phyloP scores from a whole-genome alignment of 2,113 vertebrate species.

The Sturnus vulgaris region DNA sequence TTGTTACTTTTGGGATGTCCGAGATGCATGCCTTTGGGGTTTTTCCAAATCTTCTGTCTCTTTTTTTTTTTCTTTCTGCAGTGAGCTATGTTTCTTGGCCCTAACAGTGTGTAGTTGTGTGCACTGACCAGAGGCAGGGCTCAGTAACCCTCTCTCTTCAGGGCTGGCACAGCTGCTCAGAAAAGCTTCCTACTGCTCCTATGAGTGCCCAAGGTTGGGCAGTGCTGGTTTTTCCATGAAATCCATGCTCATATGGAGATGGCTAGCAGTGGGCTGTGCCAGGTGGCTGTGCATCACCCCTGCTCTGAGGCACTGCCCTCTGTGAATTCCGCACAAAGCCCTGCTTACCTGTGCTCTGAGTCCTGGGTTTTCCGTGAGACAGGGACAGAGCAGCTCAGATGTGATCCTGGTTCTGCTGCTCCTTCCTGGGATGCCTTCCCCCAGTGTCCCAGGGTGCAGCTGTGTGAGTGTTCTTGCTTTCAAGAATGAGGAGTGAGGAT shows the following conservation, averaged over 20 bases:
- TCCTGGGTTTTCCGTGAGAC: fast-evolving
- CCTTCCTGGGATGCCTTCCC: not conserved
- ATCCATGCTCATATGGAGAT: fast-evolving
- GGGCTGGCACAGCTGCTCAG: not conserved
- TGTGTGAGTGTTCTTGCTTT: fast-evolving
- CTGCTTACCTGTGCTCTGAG: fast-evolving
- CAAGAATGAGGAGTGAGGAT: not conserved
- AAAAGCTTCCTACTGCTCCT: not conserved
- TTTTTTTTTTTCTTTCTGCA: not conserved
- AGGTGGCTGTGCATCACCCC: not conserved
- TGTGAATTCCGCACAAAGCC: fast-evolving
- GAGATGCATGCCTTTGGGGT: not conserved
- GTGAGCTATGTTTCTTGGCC: not conserved
- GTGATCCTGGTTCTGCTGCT: fast-evolving
- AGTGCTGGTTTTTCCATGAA: not conserved
- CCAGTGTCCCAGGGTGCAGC: not conserved
- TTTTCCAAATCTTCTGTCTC: not conserved
- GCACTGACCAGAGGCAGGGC: not conserved
- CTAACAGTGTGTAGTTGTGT: fast-evolving
- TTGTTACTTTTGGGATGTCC: conserved; percentile 29
- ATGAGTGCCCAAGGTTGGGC: not conserved
- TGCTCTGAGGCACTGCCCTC: not conserved
- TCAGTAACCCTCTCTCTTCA: fast-evolving
- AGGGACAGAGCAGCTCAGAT: not conserved
- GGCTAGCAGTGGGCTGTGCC: not conserved